Conservation (phyloP, 2,797 vertebrate species). For the Pteronotus mesoamericanus region DNA sequence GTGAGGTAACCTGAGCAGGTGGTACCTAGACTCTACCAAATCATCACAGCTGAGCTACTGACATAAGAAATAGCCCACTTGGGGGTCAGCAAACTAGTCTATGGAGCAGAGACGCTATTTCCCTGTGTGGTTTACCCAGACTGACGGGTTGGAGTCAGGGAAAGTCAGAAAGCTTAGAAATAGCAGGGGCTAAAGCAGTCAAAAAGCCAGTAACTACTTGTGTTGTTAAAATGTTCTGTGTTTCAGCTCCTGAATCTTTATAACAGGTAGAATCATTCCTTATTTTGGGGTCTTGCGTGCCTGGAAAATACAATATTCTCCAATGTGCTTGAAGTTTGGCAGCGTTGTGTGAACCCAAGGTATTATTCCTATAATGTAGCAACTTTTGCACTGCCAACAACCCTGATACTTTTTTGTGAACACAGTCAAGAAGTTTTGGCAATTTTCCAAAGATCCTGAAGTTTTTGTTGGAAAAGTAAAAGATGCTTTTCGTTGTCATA, state of each 20-base stretch:
- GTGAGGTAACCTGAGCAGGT: background rate
- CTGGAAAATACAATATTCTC: background rate
- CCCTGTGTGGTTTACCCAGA: background rate
- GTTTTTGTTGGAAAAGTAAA: constrained; percentile 38
- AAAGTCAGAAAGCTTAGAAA: constrained; percentile 10
- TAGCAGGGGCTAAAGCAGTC: background rate
- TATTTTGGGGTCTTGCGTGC: background rate
- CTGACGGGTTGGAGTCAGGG: background rate
- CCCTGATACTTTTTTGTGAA: constrained; percentile 37
- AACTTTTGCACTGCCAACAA: constrained; percentile 23
- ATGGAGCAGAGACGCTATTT: background rate
- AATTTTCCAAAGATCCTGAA: background rate
- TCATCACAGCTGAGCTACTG: background rate
- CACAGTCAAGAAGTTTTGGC: constrained; percentile 2
- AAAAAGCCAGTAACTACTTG: background rate
- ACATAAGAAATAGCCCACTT: background rate
- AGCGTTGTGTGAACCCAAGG: background rate
- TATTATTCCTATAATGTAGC: constrained; percentile 34
- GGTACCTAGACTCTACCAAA: background rate
- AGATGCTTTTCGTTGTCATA: background rate
- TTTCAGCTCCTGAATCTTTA: constrained; percentile 1
- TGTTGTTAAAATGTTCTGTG: background rate
- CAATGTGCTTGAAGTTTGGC: background rate
- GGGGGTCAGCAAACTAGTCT: background rate
- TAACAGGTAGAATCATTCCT: background rate